Evolutionary conservation across 2,113 vertebrate genomes (phyloP).

Genomic region (Cyphomyrus plagiostoma): DNA sequence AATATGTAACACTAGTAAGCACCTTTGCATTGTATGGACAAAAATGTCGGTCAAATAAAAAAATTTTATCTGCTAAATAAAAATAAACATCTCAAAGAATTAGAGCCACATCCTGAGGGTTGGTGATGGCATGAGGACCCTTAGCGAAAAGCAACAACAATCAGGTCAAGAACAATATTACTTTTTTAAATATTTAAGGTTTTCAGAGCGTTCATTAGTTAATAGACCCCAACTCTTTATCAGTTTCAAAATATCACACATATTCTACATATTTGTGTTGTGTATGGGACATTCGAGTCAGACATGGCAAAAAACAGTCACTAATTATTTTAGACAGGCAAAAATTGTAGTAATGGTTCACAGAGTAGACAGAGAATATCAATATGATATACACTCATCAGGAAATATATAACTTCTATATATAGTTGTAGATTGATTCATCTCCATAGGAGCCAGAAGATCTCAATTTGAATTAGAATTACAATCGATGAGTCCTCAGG

Average conservation of each 20-base stretch:
- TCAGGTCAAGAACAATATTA: neutral
- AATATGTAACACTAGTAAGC: neutral
- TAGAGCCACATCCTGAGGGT: neutral
- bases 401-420: neutral
- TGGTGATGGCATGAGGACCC: neutral
- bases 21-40: neutral
- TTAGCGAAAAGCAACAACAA: neutral
- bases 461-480: neutral
- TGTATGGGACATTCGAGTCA: neutral
- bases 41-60: neutral
- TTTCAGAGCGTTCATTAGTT: neutral
- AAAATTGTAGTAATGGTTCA: neutral
- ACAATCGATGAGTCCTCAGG: neutral
- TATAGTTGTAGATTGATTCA: neutral
- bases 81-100: neutral
- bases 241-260: neutral
- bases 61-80: neutral
- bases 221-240: neutral
- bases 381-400: neutral
- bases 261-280: neutral
- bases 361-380: neutral
- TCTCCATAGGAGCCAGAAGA: neutral
- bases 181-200: neutral
- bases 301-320: neutral
- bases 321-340: neutral